Base-by-base conservation (phyloP, 2,113 vertebrate genomes). In the Lepus europaeus region DNA sequence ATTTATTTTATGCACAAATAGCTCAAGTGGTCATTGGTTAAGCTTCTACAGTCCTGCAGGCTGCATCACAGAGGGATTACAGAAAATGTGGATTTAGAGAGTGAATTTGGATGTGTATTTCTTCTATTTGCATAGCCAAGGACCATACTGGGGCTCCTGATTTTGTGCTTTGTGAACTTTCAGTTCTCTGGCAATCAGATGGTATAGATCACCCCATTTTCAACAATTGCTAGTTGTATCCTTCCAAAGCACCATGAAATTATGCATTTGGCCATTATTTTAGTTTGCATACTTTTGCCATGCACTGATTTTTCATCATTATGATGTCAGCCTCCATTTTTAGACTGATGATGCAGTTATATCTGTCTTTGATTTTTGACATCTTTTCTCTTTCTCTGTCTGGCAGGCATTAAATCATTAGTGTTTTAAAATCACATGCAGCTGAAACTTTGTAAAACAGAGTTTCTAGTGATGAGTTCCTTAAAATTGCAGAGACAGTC, bases 391-490 rank as follows among this genome's bases (percentile, higher is more conserved):
- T 97, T 95, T 95, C 95, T 89, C 73, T 94, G 33, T 92, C 68
- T 97, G 91, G 78, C 61, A 97, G 90, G 61, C 69, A 96, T 97
- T 96, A 97, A 97, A 97, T 97, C 89, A 96, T 95, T 96, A 97
- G 95, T 93, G 49, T 93, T 94, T 97, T 94, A 95, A 97, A 97
- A 97, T 95, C 96, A 93, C 27, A 77, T 95, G 51, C 87, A 68
- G 90, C 96, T 96, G 90, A 97, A 91, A 20, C 25, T 78, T 94
- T 81, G 92, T 56, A 93, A 97, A 96, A 78, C 56, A 45, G 92
- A 95, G 61, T 90, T 92, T 69, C 86, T 95, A 56, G 70, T 96
- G 90, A 89, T 16, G 76, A 20, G 25, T 94, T 97, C 93, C 74
- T 96, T 95, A 83, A 95, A 90, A 90, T 95, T 95, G 9, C 80